Conservation (phyloP, 2,113 vertebrate species). For the Gallinago undulata region DNA sequence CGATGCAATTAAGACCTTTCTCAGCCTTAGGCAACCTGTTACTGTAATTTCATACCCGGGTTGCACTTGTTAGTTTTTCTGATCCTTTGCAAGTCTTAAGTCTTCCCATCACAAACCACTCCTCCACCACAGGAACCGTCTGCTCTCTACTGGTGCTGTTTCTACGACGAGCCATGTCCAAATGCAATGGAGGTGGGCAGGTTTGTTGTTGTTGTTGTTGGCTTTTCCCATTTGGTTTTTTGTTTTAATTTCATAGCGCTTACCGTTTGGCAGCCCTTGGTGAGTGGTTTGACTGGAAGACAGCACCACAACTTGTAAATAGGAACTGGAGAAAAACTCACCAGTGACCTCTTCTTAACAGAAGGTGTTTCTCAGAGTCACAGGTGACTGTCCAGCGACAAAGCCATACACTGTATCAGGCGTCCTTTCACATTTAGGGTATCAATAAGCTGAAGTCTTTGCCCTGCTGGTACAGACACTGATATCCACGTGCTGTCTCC, state of each 20-base stretch:
- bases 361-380: slow-evolving; percentile 21
- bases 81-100: slow-evolving; percentile 12
- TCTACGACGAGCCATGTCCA: not conserved
- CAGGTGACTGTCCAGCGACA: slow-evolving; percentile 32
- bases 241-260: not conserved
- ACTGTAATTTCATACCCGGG: slow-evolving; percentile 26
- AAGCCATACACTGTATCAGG: slow-evolving; percentile 68
- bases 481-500: not conserved
- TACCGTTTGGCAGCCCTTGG: not conserved
- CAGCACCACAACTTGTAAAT: not conserved
- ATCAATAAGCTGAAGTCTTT: slow-evolving; percentile 41
- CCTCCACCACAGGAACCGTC: not conserved
- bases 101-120: slow-evolving; percentile 31
- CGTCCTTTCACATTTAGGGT: not conserved
- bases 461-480: slow-evolving; percentile 57
- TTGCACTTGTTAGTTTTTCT: slow-evolving; percentile 13
- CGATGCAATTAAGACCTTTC: not conserved
- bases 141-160: slow-evolving; percentile 32
- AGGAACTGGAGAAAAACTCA: not conserved
- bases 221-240: not conserved
- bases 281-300: not conserved
- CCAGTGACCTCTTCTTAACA: not conserved
- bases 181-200: not conserved
- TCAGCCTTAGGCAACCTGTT: slow-evolving; percentile 34
- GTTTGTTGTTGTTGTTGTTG: not conserved